These are phyloP conservation scores for Chloropsis hardwickii DNA, from an alignment of 2,113 vertebrate genomes.

Conservation along the genomic window DNA sequence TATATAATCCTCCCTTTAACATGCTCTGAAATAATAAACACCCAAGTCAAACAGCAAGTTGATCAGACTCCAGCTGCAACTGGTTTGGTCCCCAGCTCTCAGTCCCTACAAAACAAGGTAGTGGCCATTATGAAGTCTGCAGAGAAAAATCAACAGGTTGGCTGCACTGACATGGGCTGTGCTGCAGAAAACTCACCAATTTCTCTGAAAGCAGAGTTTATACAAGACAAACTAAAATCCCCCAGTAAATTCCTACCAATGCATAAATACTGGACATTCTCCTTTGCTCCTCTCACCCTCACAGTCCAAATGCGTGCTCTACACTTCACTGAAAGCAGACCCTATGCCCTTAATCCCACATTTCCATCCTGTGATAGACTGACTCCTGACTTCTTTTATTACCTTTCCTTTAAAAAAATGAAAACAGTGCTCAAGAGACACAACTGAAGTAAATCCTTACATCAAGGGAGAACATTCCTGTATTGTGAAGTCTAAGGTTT, in stretches of 20 bases:
- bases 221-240: not conserved
- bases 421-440: slow-evolving; percentile 37
- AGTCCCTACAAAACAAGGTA: not conserved
- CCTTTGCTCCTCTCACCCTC: not conserved
- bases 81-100: not conserved
- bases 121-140: not conserved
- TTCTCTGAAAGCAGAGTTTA: not conserved
- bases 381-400: slow-evolving; percentile 43
- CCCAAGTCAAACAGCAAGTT: not conserved
- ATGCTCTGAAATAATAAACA: not conserved
- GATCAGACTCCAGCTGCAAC: not conserved
- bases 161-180: not conserved
- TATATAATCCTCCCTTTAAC: not conserved
- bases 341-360: not conserved
- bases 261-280: not conserved
- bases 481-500: slow-evolving; percentile 39
- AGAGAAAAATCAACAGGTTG: not conserved
- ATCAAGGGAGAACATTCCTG: not conserved
- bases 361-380: not conserved
- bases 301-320: not conserved
- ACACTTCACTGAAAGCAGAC: not conserved
- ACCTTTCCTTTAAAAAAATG: slow-evolving; percentile 22
- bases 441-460: slow-evolving; percentile 7
- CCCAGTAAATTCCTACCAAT: not conserved
- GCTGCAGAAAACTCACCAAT: not conserved